phyloP scores from a whole-genome alignment of 2,113 vertebrate species.

The Thymallus thymallus region DNA sequence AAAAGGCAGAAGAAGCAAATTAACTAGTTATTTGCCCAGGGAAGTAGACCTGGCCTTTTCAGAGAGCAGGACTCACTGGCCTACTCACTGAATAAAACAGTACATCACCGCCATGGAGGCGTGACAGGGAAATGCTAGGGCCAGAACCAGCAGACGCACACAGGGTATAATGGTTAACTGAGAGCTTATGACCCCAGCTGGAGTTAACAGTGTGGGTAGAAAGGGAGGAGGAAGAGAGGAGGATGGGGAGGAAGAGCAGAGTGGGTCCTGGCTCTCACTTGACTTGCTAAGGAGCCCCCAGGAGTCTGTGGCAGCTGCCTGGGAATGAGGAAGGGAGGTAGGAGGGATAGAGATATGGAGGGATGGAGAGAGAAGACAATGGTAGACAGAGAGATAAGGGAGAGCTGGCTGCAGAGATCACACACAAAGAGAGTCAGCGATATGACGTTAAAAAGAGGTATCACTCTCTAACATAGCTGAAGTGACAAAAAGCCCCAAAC shows the following conservation, averaged over 20 bases:
- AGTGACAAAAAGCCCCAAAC: conserved; percentile 84
- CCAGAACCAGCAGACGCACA: conserved; percentile 92
- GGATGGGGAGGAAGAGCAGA: conserved; percentile 63
- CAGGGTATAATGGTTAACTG: conserved; percentile 93
- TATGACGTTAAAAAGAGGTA: conserved; percentile 82
- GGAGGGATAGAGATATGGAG: background rate
- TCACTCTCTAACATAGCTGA: conserved; percentile 87
- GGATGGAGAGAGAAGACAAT: conserved; percentile 25
- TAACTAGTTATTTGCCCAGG: conserved; percentile 99
- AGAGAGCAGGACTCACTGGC: conserved; percentile 78
- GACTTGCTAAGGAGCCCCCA: conserved; percentile 95
- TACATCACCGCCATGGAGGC: conserved; percentile 15
- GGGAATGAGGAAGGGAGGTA: conserved; percentile 32
- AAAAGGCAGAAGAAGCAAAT: conserved; percentile 99
- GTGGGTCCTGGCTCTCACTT: conserved; percentile 81
- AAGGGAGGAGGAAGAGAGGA: conserved; percentile 52
- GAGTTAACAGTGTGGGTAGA: conserved; percentile 92
- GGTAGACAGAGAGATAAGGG: conserved; percentile 12
- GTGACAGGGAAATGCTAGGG: conserved; percentile 66
- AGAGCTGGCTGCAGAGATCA: conserved; percentile 44
- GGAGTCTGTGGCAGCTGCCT: conserved; percentile 91
- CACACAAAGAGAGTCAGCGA: conserved; percentile 53
- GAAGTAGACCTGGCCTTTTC: conserved; percentile 93
- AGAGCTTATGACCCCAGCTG: conserved; percentile 98
- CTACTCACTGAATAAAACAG: conserved; percentile 95